Evolutionary conservation across 2,113 vertebrate genomes (phyloP), one percentile per base, ranked within the genome.

Genomic region (Bambusicola thoracicus): DNA sequence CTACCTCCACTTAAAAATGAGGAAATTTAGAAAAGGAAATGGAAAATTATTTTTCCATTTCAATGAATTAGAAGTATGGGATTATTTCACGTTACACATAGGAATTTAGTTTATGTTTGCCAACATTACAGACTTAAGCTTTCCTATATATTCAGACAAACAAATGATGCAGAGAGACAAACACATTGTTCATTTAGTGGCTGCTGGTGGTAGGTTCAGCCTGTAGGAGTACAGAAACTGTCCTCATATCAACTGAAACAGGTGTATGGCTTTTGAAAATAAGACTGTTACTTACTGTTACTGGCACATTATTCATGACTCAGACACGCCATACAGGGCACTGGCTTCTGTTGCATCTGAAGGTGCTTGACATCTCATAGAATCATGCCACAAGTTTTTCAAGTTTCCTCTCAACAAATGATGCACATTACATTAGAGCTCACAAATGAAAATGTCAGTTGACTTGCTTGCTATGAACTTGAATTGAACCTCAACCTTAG

Each of bases 401-500:
- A 77, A 68, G 68, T 36, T 81, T 55, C 38, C 56, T 69, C 75
- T 89, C 41, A 63, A 68, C 95, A 88, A 85, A 74, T 0, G 24
- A 68, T 56, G 67, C 40, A 51, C 6, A 11, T 80, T 68, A 72
- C 84, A 36, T 67, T 49, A 85, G 25, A 89, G 89, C 55, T 72
- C 65, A 51, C 14, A 34, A 78, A 68, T 61, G 61, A 96, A 92
- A 94, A 84, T 43, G 78, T 90, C 43, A 77, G 55, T 77, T 65
- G 81, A 78, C 92, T 80, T 63, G 81, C 65, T 93, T 85, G 66
- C 25, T 63, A 8, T 87, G 94, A 95, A 94, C 72, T 89, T 61
- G 90, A 72, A 89, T 59, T 94, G 77, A 97, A 94, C 96, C 89
- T 93, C 70, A 63, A 87, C 89, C 67, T 93, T 78, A 51, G 63